Base-by-base conservation (phyloP, 2,113 vertebrate genomes). In the Chelonoidis abingdonii region DNA sequence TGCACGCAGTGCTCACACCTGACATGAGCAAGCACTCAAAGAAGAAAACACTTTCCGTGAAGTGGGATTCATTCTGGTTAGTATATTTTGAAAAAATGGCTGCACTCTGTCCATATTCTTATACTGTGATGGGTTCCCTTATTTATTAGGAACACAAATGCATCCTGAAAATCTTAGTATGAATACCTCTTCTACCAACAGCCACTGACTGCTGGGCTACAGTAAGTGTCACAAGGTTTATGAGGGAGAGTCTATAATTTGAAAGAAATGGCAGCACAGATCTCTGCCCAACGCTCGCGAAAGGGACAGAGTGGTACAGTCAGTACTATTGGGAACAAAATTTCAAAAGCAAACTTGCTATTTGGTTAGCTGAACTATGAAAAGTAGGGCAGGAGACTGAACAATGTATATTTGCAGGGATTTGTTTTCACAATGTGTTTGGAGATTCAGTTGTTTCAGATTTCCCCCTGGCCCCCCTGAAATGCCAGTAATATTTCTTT, bases 371-470 rank as follows among this genome's bases (percentile, higher is more conserved):
- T 97, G 90, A 94, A 92, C 90, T 97, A 83, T 83, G 84, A 94
- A 96, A 94, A 94, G 93, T 59, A 92, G 69, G 85, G 84, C 35
- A 91, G 85, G 91, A 89, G 91, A 91, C 95, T 96, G 96, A 97
- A 95, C 91, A 95, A 95, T 89, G 96, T 94, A 95, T 91, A 95
- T 93, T 85, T 84, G 91, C 86, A 92, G 56, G 83, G 84, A 89
- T 91, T 97, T 96, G 93, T 96, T 97, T 96, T 88, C 94, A 96
- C 95, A 94, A 84, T 59, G 49, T 95, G 94, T 94, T 97, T 96
- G 93, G 90, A 57, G 91, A 89, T 84, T 94, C 86, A 75, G 69
- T 97, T 91, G 62, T 90, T 96, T 95, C 84, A 95, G 93, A 84
- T 80, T 93, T 94, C 91, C 86, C 92, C 49, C 10, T 7, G 44